phyloP scores from a whole-genome alignment of 2,797 vertebrate species.

The Buceros bicornis region DNA sequence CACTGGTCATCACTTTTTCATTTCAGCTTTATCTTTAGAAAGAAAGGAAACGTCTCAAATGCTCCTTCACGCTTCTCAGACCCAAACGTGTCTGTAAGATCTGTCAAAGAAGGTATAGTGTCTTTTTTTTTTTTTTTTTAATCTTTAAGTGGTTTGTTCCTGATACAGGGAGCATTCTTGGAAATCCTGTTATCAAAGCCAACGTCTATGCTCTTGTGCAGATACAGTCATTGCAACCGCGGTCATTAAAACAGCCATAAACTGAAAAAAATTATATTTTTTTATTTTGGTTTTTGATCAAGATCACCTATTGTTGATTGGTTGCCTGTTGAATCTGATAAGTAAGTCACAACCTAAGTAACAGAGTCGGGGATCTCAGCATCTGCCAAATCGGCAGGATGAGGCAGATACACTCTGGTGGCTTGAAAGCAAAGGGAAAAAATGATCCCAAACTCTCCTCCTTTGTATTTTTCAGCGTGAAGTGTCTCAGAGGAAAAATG shows the following conservation, averaged over 20 bases:
- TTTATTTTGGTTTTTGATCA: neutral
- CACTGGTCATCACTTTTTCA: neutral
- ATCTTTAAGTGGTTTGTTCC: neutral
- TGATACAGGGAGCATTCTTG: neutral
- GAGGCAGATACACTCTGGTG: constrained; percentile 2
- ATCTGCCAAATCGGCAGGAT: neutral
- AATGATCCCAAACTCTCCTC: neutral
- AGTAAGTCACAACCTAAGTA: neutral
- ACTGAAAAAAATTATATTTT: neutral
- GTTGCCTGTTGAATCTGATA: neutral
- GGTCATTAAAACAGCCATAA: neutral
- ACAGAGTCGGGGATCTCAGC: neutral
- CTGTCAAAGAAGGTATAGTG: neutral
- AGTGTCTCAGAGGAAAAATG: neutral
- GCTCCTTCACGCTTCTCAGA: neutral
- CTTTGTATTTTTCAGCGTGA: neutral
- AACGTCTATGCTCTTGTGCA: neutral
- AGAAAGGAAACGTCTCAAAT: neutral
- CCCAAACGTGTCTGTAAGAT: neutral
- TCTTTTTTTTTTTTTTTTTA: neutral
- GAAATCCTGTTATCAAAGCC: constrained; percentile 17
- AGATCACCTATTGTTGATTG: neutral
- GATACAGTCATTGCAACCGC: neutral
- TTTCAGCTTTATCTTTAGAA: neutral
- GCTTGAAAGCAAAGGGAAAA: neutral